Evolutionary conservation across 2,113 vertebrate species (phyloP), one percentile per base, ranked within the genome.

Genomic region (Tupaia tana): DNA sequence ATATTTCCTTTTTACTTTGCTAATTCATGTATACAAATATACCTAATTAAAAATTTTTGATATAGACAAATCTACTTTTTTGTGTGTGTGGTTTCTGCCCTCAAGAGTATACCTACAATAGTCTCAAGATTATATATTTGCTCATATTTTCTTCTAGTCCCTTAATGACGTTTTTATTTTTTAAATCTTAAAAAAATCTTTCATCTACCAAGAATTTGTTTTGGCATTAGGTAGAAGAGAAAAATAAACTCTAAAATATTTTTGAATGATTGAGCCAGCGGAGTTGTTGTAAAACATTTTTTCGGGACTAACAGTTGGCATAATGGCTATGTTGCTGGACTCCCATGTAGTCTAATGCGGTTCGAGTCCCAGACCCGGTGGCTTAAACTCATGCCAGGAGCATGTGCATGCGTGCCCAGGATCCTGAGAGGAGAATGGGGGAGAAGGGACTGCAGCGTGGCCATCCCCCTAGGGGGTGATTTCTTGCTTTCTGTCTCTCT

Each of bases 131-230:
- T 73, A 43, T 18, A 52, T 88, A 91, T 71, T 91, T 91, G 89
- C 10, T 81, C 87, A 27, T 74, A 56, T 85, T 93, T 95, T 75
- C 66, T 86, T 29, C 34, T 74, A 22, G 19, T 20, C 52, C 6
- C 86, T 94, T 74, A 91, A 86, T 63, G n/a, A 63, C 25, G 87
- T 75, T 83, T 13, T 86, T 84, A 9, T 95, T 89, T 88, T 77
- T 93, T 85, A 92, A 86, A 34, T 81, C 20, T 85, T 84, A 64
- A 31, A 61, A 61, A 82, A 74, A 66, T 54, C 31, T 56, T 78
- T 78, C 71, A 31, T 67, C 13, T 88, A 52, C 27, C 27, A 59
- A 61, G 27, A 74, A 66, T 58, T 82, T 78, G 73, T 83, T 95
- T 90, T 3, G 24, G 27, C 15, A 27, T 27, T 75, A 94, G n/a